Base-by-base conservation (phyloP, 2,113 vertebrate species). In the Lethenteron reissneri region DNA sequence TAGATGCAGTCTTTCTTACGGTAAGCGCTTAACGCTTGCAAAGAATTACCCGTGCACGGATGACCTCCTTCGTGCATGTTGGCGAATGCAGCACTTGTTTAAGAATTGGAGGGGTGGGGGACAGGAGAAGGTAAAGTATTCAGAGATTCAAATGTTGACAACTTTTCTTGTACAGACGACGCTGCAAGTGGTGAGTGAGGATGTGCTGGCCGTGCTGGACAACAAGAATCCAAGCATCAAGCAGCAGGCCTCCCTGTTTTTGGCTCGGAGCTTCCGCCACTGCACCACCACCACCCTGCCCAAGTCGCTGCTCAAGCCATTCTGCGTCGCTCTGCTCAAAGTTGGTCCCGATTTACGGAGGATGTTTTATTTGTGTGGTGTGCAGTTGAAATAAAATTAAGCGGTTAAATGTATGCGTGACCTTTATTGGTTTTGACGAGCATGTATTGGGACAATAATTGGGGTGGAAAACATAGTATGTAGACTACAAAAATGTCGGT, bases 151-250 rank as follows among this genome's bases (percentile, higher is more conserved):
- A 41, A 41, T 3, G 56, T 57, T 75, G 41, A 75, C 58, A 21
- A 70, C 75, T 2, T 0, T 74, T 73, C 73, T 75, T 69, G 72
- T 75, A 57, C 74, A 99, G 94, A 96, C 91, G 11, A 91, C 86
- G 2, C 77, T 97, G 12, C 90, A 95, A 79, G 96, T 86, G 75
- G 80, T 99, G 74, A 92, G 87, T 21, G 94, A 97, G 77, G 94
- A 99, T 78, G 75, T 99, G 59, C 79, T 96, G 77, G 83, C 78
- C 60, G 92, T 97, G 75, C 96, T 99, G 92, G 94, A 99, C 80
- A 99, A 95, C 79, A 99, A 99, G 82, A 99, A 99, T 75, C 94
- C 94, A 9, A 89, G 91, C 56, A 95, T 99, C 72, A 99, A 99
- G 77, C 92, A 97, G 57, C 94, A 99, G 78, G 87, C 94, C 1